Base-by-base conservation (phyloP, 1,140 invertebrate species). In the Grapholita molesta region DNA sequence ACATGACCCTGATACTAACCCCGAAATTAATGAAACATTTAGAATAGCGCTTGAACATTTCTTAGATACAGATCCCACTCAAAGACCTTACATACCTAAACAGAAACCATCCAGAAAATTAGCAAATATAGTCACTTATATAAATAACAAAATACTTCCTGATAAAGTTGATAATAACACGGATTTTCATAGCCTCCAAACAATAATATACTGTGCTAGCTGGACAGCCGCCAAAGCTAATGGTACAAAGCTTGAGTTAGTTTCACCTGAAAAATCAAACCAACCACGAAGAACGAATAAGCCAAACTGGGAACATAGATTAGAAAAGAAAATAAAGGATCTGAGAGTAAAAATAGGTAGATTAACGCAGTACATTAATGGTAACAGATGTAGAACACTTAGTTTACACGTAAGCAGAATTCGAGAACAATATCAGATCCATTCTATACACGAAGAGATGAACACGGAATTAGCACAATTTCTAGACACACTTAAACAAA, bases 401-500 rank as follows among this genome's bases (percentile, higher is more conserved):
- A n/a, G 8, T 12, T 68, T 42, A 30, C 18, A 69, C 9, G 70
- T 74, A 25, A 15, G 69, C 0, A 72, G 55, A 15, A 74, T 74
- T 30, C 24, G 64, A 21, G 18, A 64, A 28, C 6, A 70, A 28
- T 75, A 75, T 24, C 70, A 67, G 52, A 70, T 65, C 8, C 76
- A 75, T n/a, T 57, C 70, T 8, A 32, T 25, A 32, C 72, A 77
- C 55, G 75, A 77, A 70, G 57, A 71, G 35, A 64, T 53, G 0
- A 74, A 77, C 18, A 72, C 35, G 64, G 21, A 30, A 3, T 30
- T 30, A 30, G 7, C 7, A 30, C 9, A 53, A 61, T 33, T 55
- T 72, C 32, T 77, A 64, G 75, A 77, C 38, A 75, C 76, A 55
- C 30, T 78, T 15, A 78, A 78, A 78, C 76, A 78, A 67, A 78